phyloP scores from a whole-genome alignment of 2,113 vertebrate species.

The Austrofundulus limnaeus region DNA sequence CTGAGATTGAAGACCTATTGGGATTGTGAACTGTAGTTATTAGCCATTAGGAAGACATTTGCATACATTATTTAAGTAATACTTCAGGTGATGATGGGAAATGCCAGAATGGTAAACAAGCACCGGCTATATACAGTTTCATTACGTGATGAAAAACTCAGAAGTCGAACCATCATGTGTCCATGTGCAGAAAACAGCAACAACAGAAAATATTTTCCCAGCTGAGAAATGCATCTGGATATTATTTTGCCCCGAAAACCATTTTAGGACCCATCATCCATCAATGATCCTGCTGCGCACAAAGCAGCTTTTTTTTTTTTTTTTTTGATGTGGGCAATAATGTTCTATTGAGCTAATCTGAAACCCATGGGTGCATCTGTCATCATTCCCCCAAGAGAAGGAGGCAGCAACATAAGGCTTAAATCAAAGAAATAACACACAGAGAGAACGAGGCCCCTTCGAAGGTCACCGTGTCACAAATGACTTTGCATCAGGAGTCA shows the following conservation, averaged over 20 bases:
- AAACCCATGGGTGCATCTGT: conserved; percentile 52
- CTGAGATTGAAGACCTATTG: conserved; percentile 41
- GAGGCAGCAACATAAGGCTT: conserved; percentile 40
- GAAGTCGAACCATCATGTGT: conserved; percentile 59
- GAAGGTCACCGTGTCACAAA: conserved; percentile 65
- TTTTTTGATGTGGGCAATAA: conserved; percentile 60
- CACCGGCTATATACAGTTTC: conserved; percentile 46
- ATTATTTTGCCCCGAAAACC: conserved; percentile 56
- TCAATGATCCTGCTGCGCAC: conserved; percentile 53
- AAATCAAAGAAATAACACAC: conserved; percentile 64
- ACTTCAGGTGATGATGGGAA: conserved; percentile 39
- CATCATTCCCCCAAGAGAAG: conserved; percentile 56
- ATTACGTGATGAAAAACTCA: conserved; percentile 39
- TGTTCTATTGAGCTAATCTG: conserved; percentile 63
- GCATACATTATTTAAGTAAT: conserved; percentile 69
- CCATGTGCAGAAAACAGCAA: conserved; percentile 43
- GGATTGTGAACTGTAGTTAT: conserved; percentile 49
- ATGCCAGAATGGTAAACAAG: conserved; percentile 59
- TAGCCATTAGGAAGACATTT: conserved; percentile 60
- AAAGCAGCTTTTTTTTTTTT: conserved; percentile 48
- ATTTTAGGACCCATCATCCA: conserved; percentile 58
- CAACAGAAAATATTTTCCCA: conserved; percentile 48
- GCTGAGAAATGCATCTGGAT: conserved; percentile 61
- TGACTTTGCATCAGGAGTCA: conserved; percentile 60
- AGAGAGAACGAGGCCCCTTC: conserved; percentile 23